Percentiles rank a stretch among this genome's conserved stretches.
These are phyloP conservation scores for Hydrophis major DNA, from an alignment of 2,797 vertebrate genomes.

Conservation along the genomic window DNA sequence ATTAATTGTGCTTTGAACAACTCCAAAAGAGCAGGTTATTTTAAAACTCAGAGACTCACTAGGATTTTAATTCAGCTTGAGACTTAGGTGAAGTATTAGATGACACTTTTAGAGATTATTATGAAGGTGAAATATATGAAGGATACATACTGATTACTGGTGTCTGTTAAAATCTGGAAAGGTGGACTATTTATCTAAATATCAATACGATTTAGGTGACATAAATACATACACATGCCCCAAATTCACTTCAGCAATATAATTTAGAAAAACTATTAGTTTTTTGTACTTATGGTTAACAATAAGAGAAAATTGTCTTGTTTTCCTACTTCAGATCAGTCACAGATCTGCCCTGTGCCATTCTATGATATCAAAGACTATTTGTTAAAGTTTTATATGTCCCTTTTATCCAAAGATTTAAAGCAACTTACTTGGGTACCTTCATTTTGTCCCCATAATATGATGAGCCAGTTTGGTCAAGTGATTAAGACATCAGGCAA, in stretches of 20 bases:
- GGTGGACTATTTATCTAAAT: background rate
- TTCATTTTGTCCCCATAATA: background rate
- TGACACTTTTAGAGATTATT: slow-evolving; percentile 79
- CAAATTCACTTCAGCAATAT: background rate
- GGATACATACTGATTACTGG: background rate
- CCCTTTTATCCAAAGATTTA: background rate
- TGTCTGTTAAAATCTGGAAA: background rate
- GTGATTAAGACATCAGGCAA: background rate
- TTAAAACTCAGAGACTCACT: slow-evolving; percentile 7
- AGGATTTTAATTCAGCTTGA: slow-evolving; percentile 77
- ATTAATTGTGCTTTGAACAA: background rate
- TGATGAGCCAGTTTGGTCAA: background rate
- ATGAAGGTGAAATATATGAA: slow-evolving; percentile 55
- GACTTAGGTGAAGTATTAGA: slow-evolving; percentile 70
- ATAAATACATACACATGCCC: background rate
- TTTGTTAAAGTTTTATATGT: background rate
- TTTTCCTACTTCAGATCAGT: background rate
- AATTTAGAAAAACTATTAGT: background rate
- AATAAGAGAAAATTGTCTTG: background rate
- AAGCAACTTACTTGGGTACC: background rate
- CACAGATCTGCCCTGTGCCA: background rate
- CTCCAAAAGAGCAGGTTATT: background rate
- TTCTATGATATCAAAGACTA: background rate
- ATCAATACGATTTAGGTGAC: rapidly evolving
- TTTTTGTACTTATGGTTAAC: background rate